These are phyloP conservation scores for Odontomachus brunneus DNA, from an alignment of 1,140 invertebrate species.

Conservation along the genomic window DNA sequence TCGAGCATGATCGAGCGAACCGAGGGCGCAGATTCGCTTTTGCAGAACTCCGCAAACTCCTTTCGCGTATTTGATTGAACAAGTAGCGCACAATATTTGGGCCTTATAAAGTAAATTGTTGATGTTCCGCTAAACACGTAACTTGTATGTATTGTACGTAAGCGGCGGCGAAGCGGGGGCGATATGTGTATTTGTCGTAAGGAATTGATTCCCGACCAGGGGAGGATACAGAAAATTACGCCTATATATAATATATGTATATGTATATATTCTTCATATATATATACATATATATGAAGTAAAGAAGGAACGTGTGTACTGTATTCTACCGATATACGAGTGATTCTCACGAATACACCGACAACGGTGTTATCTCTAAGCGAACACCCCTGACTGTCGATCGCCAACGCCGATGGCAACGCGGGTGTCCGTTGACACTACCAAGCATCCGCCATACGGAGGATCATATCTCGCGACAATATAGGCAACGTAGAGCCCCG, in stretches of 20 bases:
- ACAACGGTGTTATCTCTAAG: conserved; percentile 46
- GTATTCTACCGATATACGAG: conserved; percentile 60
- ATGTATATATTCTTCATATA: conserved; percentile 32
- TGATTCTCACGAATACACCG: conserved; percentile 40
- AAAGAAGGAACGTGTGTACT: conserved; percentile 45
- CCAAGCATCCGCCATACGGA: conserved; percentile 50
- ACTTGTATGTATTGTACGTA: conserved; percentile 45
- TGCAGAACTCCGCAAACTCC: conserved; percentile 50
- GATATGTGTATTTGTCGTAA: conserved; percentile 65
- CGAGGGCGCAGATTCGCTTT: conserved; percentile 60
- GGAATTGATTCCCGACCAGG: conserved; percentile 66
- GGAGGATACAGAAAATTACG: conserved; percentile 41
- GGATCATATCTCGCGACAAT: conserved; percentile 71
- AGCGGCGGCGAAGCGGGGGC: conserved; percentile 45
- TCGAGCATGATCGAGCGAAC: conserved; percentile 63
- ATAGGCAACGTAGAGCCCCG: conserved; percentile 45
- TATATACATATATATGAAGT: conserved; percentile 34
- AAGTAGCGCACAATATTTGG: conserved; percentile 76
- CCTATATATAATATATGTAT: conserved; percentile 58
- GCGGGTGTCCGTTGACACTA: conserved; percentile 44
- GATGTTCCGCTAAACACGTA: conserved; percentile 63
- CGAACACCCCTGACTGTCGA: conserved; percentile 31
- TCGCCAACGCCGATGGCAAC: conserved; percentile 11
- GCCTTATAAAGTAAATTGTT: conserved; percentile 74
- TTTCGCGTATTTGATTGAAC: conserved; percentile 71